These are phyloP conservation scores for Grapholita molesta DNA, from an alignment of 1,140 invertebrate species.

Conservation along the genomic window DNA sequence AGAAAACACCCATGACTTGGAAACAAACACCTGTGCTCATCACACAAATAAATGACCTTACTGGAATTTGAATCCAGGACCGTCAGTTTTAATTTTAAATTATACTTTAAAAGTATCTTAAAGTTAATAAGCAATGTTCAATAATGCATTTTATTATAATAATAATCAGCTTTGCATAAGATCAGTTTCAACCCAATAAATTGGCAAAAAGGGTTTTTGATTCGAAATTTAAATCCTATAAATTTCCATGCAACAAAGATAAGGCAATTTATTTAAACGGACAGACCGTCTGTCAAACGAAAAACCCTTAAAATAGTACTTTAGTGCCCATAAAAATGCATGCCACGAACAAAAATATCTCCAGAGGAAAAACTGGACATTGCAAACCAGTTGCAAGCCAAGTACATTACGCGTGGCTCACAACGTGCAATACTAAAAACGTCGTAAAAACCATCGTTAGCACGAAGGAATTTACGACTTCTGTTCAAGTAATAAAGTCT, in stretches of 20 bases:
- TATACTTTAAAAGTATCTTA: not conserved
- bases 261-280: not conserved
- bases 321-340: constrained; percentile 13
- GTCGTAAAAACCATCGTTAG: not conserved
- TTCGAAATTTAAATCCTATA: not conserved
- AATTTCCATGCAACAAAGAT: not conserved
- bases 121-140: not conserved
- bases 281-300: not conserved
- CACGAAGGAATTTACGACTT: not conserved
- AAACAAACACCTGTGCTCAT: too few relatives aligned
- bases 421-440: not conserved
- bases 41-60: too few relatives aligned
- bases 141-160: not conserved
- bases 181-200: not conserved
- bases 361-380: constrained; percentile 12
- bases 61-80: too few relatives aligned
- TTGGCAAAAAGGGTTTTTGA: not conserved
- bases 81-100: too few relatives aligned
- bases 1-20: too few relatives aligned
- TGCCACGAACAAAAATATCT: not conserved
- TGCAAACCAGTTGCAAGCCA: constrained; percentile 10
- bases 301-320: constrained; percentile 5
- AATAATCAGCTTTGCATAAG: not conserved
- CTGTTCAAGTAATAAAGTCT: not conserved
- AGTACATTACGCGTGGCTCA: constrained; percentile 23